Conservation (phyloP, 2,113 vertebrate genomes). For the Echinops telfairi region DNA sequence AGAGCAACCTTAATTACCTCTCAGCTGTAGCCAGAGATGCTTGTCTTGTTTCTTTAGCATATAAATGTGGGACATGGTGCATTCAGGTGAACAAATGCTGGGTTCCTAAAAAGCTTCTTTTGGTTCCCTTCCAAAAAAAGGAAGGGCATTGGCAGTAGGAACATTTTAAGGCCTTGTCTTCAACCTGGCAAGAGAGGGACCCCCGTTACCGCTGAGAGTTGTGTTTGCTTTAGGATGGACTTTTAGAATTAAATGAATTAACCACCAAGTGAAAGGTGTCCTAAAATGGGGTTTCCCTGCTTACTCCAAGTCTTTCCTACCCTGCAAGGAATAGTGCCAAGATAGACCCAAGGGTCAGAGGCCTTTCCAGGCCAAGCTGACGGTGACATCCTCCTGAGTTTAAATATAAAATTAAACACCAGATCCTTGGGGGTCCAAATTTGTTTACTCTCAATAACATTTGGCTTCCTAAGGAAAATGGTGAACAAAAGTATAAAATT, state of each 20-base stretch:
- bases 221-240: conserved; percentile 21
- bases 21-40: conserved; percentile 82
- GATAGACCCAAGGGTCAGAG: not conserved
- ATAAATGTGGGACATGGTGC: conserved; percentile 82
- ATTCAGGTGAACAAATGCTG: conserved; percentile 83
- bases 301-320: not conserved
- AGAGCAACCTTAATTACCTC: conserved; percentile 87
- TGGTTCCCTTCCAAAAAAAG: conserved; percentile 16
- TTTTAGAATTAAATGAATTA: conserved; percentile 59
- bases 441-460: conserved; percentile 66
- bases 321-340: conserved; percentile 37
- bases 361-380: conserved; percentile 40
- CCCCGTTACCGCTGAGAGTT: conserved; percentile 41
- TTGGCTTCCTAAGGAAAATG: conserved; percentile 79
- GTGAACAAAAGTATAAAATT: conserved; percentile 82
- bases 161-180: conserved; percentile 19
- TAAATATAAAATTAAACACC: conserved; percentile 54
- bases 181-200: not conserved
- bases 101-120: conserved; percentile 83
- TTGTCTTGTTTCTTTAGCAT: conserved; percentile 87
- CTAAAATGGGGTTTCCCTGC: conserved; percentile 33
- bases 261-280: conserved; percentile 40
- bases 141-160: conserved; percentile 30
- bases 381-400: conserved; percentile 18
- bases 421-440: conserved; percentile 63